phyloP scores from a whole-genome alignment of 2,888 invertebrate genomes.

The Caenorhabditis sp. region DNA sequence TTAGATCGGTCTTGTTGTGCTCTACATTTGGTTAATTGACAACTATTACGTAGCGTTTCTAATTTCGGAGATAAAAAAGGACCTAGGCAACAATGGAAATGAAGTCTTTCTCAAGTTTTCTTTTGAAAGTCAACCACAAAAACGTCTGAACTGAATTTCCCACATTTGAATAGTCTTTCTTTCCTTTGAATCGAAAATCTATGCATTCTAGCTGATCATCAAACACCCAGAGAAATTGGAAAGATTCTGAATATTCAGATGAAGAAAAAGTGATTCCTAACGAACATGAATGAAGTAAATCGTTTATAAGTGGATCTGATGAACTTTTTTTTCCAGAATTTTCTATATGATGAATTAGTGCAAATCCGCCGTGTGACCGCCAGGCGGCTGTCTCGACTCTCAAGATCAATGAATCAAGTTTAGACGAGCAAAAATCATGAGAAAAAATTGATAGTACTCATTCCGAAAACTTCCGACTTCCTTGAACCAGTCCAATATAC shows the following conservation, averaged over 20 bases:
- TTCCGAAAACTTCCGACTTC: not conserved
- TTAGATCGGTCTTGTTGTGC: too few species aligned
- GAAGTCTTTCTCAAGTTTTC: not conserved
- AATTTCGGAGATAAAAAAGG: too few species aligned
- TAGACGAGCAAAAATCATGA: slow-evolving; percentile 5
- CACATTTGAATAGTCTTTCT: not conserved
- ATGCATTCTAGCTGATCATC: not conserved
- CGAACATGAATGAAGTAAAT: not conserved
- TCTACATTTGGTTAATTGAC: too few species aligned
- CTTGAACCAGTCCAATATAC: slow-evolving; percentile 30
- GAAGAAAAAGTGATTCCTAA: not conserved
- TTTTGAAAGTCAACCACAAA: not conserved
- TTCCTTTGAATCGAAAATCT: not conserved
- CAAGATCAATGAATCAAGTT: slow-evolving; percentile 7
- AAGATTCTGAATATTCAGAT: not conserved
- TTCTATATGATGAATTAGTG: slow-evolving; percentile 5
- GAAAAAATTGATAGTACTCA: not conserved
- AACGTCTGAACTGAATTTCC: too few species aligned
- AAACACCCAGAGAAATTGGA: not conserved
- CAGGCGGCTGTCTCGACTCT: not conserved
- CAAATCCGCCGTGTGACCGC: slow-evolving; percentile 25
- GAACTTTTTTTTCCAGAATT: slow-evolving; percentile 7
- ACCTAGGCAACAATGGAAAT: not conserved
- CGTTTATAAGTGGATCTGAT: slow-evolving; percentile 6
- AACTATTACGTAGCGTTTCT: too few species aligned